Conservation (phyloP, 2,888 invertebrate genomes). For the Drosophila rellima region DNA sequence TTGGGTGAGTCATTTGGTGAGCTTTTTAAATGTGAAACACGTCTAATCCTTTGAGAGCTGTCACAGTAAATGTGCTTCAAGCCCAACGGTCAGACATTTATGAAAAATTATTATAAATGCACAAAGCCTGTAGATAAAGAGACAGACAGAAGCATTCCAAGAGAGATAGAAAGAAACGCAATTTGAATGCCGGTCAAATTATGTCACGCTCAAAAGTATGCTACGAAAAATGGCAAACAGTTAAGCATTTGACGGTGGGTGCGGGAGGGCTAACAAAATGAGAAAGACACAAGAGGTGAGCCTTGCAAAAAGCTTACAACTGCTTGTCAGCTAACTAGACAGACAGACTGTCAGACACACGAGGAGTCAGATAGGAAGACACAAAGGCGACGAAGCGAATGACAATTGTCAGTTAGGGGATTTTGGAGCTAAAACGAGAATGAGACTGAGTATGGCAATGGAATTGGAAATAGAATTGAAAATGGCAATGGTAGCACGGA, state of each 20-base stretch:
- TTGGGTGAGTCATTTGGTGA: constrained; percentile 20
- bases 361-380: constrained; percentile 2
- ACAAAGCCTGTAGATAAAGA: constrained; percentile 66
- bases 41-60: constrained; percentile 84
- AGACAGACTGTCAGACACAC: constrained; percentile 1
- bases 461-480: constrained; percentile 6
- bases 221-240: constrained; percentile 64
- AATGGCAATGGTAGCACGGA: background rate
- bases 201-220: constrained; percentile 66
- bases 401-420: constrained; percentile 34
- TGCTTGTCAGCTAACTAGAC: constrained; percentile 37
- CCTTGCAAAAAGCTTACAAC: constrained; percentile 29
- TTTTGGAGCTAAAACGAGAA: constrained; percentile 3
- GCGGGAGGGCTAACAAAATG: constrained; percentile 9
- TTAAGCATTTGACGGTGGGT: constrained; percentile 51
- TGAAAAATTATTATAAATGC: constrained; percentile 81
- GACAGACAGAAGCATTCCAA: background rate
- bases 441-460: constrained; percentile 4
- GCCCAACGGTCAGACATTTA: constrained; percentile 70
- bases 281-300: constrained; percentile 14
- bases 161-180: constrained; percentile 9
- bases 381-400: constrained; percentile 36
- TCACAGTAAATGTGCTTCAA: constrained; percentile 73
- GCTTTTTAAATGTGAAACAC: constrained; percentile 83
- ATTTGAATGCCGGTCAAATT: constrained; percentile 52